phyloP scores from a whole-genome alignment of 2,113 vertebrate genomes.

The Neotoma lepida region DNA sequence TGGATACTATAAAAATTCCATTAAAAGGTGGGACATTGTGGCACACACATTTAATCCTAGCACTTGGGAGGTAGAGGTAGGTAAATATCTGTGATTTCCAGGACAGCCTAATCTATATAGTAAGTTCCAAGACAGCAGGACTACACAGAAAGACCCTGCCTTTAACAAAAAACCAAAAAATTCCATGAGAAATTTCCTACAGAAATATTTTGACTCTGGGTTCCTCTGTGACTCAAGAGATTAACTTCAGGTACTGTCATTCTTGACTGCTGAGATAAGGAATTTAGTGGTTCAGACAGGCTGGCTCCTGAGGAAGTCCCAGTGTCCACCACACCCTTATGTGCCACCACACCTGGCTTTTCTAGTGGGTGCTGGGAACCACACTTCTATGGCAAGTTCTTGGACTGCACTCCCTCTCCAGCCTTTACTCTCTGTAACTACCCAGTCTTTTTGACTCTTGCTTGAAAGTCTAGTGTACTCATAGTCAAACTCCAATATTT shows the following conservation, averaged over 20 bases:
- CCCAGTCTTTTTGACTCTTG: neutral
- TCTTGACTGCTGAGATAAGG: neutral
- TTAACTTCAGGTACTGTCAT: neutral
- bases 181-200: neutral
- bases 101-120: neutral
- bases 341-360: neutral
- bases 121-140: neutral
- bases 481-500: conserved; percentile 10
- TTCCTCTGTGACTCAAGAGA: no score
- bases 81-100: neutral
- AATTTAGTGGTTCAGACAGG: neutral
- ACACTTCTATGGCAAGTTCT: neutral
- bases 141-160: neutral
- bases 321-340: neutral
- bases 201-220: neutral
- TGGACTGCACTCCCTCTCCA: neutral
- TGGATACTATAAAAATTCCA: conserved; percentile 2
- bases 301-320: neutral
- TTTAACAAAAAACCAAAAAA: neutral
- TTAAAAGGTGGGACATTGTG: neutral
- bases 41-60: neutral
- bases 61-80: neutral
- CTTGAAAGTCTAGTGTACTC: neutral
- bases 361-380: neutral
- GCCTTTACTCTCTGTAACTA: neutral